These are phyloP conservation scores for Diabrotica virgifera DNA, from an alignment of 1,140 invertebrate genomes.

Conservation along the genomic window DNA sequence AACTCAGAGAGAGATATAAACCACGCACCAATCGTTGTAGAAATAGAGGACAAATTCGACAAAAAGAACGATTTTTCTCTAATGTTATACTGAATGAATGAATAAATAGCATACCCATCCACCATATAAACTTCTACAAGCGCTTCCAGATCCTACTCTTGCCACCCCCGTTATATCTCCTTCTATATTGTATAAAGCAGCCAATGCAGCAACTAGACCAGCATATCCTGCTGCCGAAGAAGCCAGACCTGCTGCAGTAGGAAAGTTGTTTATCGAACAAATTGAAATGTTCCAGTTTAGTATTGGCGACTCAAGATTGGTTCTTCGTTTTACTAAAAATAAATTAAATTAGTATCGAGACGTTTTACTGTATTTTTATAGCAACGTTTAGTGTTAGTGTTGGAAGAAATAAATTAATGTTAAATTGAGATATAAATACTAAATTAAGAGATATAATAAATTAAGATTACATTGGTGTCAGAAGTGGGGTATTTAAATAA, in stretches of 20 bases:
- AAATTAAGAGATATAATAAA: no score
- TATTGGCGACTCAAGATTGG: conserved; percentile 38
- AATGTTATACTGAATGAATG: not conserved
- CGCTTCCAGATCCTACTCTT: conserved; percentile 90
- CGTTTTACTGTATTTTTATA: no score
- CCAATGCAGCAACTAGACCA: conserved; percentile 72
- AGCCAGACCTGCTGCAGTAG: conserved; percentile 95
- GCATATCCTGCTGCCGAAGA: conserved; percentile 98
- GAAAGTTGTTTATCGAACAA: conserved; percentile 96
- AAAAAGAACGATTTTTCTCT: no score
- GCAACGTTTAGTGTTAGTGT: no score
- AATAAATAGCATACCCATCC: conserved; percentile 71
- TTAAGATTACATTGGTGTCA: no score
- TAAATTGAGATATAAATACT: no score
- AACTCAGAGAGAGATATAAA: no score
- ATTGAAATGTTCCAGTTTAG: conserved; percentile 77
- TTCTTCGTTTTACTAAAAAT: conserved; percentile 42
- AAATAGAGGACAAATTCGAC: no score
- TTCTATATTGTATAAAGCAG: conserved; percentile 72
- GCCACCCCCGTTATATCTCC: conserved; percentile 83
- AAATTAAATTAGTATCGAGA: not conserved
- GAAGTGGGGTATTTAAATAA: no score
- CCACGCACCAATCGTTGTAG: no score
- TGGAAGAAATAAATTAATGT: no score
- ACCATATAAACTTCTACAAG: conserved; percentile 91